These are phyloP conservation scores for Macrobrachium rosenbergii DNA, from an alignment of 1,140 invertebrate genomes.

Conservation along the genomic window DNA sequence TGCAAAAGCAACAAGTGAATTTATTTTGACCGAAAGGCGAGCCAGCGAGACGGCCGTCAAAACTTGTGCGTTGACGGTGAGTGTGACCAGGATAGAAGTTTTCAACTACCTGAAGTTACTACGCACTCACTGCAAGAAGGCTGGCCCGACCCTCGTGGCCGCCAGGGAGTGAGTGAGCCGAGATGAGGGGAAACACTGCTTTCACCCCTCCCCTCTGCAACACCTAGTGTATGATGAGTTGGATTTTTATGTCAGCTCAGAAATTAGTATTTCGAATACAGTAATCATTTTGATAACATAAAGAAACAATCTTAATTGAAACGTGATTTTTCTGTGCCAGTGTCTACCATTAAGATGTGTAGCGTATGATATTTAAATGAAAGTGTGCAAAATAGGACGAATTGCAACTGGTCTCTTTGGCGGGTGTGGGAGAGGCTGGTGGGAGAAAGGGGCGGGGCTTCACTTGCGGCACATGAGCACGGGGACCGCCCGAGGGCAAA, in stretches of 20 bases:
- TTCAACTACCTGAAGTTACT: too few species aligned
- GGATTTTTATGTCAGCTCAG: too few species aligned
- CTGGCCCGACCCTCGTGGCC: constrained; percentile 15
- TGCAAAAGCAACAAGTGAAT: too few species aligned
- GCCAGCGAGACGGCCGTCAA: too few species aligned
- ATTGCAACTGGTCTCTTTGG: neutral
- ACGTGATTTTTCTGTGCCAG: too few species aligned
- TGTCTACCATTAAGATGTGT: neutral
- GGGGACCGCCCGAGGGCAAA: constrained; percentile 57
- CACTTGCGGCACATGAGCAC: constrained; percentile 57
- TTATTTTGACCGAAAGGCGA: too few species aligned
- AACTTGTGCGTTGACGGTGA: too few species aligned
- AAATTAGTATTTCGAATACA: neutral
- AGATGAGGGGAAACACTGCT: constrained; percentile 40
- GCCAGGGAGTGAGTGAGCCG: constrained; percentile 41
- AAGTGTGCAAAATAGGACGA: neutral
- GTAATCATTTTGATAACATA: too few species aligned
- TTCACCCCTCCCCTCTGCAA: constrained; percentile 19
- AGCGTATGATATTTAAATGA: neutral
- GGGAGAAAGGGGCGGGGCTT: constrained; percentile 50
- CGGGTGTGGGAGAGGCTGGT: constrained; percentile 10
- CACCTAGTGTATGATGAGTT: neutral
- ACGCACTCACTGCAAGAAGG: too few species aligned
- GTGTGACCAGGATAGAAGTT: too few species aligned
- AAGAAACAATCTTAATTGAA: too few species aligned